A percentile compares a stretch with the other conserved stretches of the same genome.
These are phyloP conservation scores for Aurelia sp. DNA, from an alignment of 30 jellyfish, hydroid and myxozoan genomes.

Conservation along the genomic window DNA sequence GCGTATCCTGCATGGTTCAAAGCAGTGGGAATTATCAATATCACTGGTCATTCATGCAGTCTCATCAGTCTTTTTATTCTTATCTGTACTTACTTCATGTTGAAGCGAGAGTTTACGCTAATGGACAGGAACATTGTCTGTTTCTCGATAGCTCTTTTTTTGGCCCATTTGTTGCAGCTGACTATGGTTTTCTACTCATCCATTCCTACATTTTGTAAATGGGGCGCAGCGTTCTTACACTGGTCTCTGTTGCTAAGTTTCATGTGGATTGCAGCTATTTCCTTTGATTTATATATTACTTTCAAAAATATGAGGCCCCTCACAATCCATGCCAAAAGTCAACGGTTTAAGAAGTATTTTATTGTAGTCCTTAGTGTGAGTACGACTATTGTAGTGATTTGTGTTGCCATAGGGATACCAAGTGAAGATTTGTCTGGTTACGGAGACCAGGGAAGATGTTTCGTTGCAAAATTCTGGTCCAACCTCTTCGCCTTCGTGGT, in stretches of 20 bases:
- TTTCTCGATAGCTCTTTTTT: too few relatives aligned
- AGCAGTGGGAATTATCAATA: too few relatives aligned
- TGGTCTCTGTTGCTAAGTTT: neutral
- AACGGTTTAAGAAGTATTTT: neutral
- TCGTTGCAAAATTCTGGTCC: conserved; percentile 21
- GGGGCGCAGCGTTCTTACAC: neutral
- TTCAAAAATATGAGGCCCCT: neutral
- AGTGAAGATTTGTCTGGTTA: neutral
- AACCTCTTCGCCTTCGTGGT: conserved; percentile 16
- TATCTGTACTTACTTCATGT: too few relatives aligned
- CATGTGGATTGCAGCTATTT: conserved; percentile 5
- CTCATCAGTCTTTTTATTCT: too few relatives aligned
- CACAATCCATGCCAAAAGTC: neutral
- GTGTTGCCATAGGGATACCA: neutral
- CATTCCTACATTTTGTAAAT: neutral
- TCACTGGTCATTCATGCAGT: too few relatives aligned
- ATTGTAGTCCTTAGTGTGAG: neutral
- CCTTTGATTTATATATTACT: conserved; percentile 4
- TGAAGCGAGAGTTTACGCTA: too few relatives aligned
- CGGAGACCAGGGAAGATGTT: neutral
- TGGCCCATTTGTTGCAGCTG: too few relatives aligned
- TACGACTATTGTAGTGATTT: neutral
- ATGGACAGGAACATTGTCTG: too few relatives aligned
- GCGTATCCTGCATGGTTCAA: too few relatives aligned
- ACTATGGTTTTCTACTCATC: too few relatives aligned